Evolutionary conservation across 2,888 invertebrate genomes (phyloP), one percentile per base, ranked within the genome.

Genomic region (Ennomos quercinarius): DNA sequence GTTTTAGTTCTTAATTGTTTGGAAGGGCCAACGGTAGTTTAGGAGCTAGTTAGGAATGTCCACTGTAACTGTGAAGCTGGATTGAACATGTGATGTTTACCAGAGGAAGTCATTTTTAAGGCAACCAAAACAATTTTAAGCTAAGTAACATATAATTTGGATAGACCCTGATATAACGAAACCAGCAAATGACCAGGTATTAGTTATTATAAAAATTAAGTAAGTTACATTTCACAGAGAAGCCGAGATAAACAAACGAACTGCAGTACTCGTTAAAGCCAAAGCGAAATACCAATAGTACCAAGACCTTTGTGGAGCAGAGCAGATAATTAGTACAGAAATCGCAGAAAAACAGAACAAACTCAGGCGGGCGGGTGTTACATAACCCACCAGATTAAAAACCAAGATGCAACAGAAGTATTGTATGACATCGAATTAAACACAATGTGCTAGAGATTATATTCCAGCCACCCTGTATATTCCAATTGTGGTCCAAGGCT

Each of bases 401-500:
- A 45, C 45, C 2, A 38, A 55, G 36, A 45, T 46, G 42, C 55
- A 57, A 55, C 13, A 17, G 45, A 42, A 13, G 36, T 57, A 56
- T 47, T 39, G 56, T 46, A 54, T 58, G 41, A 56, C 57, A 57
- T 51, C 17, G 43, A 57, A 58, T 59, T 55, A 63, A 61, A 59
- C 40, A 61, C 56, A 50, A 50, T 50, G 42, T 46, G 48, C 27
- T 27, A 27, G 64, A 72, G 76, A 80, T 84, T 73, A 78, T 73
- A 80, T 85, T 81, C 77, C 80, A 81, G 75, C 76, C 73, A 73
- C 72, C 0, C 27, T 44, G 53, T 45, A 71, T 76, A 75, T 75
- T 76, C 71, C 74, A 78, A 80, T 83, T 80, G 80, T 72, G 64
- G 71, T 64, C 75, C 83, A 80, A 83, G 82, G 78, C 72, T 75